A percentile compares a stretch with the other conserved stretches of the same genome.
phyloP scores from a whole-genome alignment of 2,888 invertebrate species.

The Drosophila antonietae region DNA sequence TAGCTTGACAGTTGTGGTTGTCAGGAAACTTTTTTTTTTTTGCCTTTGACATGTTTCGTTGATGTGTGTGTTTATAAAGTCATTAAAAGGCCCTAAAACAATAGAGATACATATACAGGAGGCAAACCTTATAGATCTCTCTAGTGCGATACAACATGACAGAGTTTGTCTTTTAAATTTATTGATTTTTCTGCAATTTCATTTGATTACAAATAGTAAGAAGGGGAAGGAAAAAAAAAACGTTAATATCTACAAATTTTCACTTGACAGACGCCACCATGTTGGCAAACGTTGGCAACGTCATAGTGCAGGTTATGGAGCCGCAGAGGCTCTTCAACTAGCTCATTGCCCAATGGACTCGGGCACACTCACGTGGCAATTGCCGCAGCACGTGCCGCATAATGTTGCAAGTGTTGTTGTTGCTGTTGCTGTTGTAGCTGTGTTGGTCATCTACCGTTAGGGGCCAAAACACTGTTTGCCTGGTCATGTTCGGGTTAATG shows the following conservation, averaged over 20 bases:
- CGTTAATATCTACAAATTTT: conserved; percentile 82
- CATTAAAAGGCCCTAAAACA: conserved; percentile 49
- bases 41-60: conserved; percentile 39
- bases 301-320: conserved; percentile 41
- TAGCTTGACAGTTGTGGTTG: conserved; percentile 58
- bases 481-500: conserved; percentile 77
- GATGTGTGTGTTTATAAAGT: conserved; percentile 70
- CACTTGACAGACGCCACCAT: conserved; percentile 64
- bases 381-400: conserved; percentile 71
- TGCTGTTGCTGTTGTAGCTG: conserved; percentile 1
- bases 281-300: conserved; percentile 33
- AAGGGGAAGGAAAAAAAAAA: conserved; percentile 42
- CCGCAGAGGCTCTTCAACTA: conserved; percentile 36
- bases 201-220: conserved; percentile 65
- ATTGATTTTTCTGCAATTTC: conserved; percentile 80
- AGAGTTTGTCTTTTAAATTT: conserved; percentile 43
- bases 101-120: not conserved
- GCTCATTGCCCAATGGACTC: conserved; percentile 40
- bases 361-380: conserved; percentile 59
- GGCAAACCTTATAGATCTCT: not conserved
- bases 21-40: conserved; percentile 10
- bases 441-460: conserved; percentile 67
- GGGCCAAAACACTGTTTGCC: conserved; percentile 54
- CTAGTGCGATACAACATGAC: conserved; percentile 32
- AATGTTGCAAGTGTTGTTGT: conserved; percentile 53